Base-by-base conservation (phyloP, 2,888 invertebrate species). In the Hyles lineata region DNA sequence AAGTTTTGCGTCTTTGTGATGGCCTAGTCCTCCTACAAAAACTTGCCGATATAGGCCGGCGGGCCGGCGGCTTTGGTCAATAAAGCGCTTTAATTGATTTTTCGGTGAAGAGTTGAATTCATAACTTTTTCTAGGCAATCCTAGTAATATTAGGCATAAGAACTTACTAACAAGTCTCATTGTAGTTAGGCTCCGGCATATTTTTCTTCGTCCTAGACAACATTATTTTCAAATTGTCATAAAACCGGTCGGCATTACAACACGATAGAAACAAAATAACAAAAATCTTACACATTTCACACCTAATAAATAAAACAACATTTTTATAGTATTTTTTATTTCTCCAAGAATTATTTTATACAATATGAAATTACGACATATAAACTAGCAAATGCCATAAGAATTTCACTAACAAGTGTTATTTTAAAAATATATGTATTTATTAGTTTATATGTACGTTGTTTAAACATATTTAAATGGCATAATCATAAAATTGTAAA, bases 131-230 rank as follows among this genome's bases (percentile, higher is more conserved):
- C 29, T 29, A 29, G 29, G 2, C 29, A 29, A 29, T 29, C 3
- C 29, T 29, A 2, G 29, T 29, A 29, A 3, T 29, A 29, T 3
- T 29, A 29, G 29, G 29, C 29, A 29, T 29, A 29, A 29, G 3
- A 3, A 43, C 43, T 43, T 70, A 84, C 87, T 82, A 72, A 88
- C 88, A 82, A 35, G 78, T 78, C 25, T 82, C 72, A 72, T 76
- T 79, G 9, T 82, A 78, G 74, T 84, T 77, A 5, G 77, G 70
- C 8, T 63, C 4, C 61, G 61, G 43, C 73, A 35, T 74, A 67
- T 76, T 78, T 73, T 19, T 71, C 71, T n/a, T 67, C 58, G 61
- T 43, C 23, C 55, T 70, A 6, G 67, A 23, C 21, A 70, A 21
- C 52, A 72, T 9, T 21, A 21, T 15, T n/a, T 74, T 74, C 2